phyloP scores from a whole-genome alignment of 2,797 vertebrate species.

The Sternotherus odoratus region DNA sequence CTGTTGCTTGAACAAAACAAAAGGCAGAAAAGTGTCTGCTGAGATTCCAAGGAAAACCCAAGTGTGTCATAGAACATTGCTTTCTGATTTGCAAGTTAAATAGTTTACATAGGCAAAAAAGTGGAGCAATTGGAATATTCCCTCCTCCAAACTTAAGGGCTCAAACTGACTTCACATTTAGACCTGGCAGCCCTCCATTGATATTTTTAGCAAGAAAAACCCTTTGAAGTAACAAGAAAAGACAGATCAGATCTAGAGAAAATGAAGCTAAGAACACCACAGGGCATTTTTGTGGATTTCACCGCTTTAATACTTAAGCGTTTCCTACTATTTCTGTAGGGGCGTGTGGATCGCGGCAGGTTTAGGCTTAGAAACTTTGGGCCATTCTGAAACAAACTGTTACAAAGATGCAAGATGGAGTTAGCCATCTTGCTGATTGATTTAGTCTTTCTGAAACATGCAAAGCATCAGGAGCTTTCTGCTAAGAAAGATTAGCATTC shows the following conservation, averaged over 20 bases:
- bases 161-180: constrained; percentile 66
- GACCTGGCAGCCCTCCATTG: constrained; percentile 65
- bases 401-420: constrained; percentile 22
- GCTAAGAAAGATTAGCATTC: constrained; percentile 71
- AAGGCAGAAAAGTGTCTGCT: too few relatives aligned
- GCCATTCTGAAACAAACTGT: constrained; percentile 27
- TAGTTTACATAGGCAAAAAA: constrained; percentile 74
- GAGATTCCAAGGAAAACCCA: constrained; percentile 74
- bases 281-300: constrained; percentile 13
- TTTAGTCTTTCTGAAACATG: constrained; percentile 62
- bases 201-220: constrained; percentile 52
- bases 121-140: constrained; percentile 69
- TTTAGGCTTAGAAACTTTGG: background rate
- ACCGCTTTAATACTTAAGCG: background rate
- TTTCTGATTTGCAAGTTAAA: constrained; percentile 78
- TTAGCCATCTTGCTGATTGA: constrained; percentile 55
- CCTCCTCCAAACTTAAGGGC: constrained; percentile 65
- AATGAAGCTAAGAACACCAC: background rate
- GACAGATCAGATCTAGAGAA: constrained; percentile 31
- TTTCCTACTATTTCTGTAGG: background rate
- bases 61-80: constrained; percentile 75
- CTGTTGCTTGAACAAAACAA: too few relatives aligned
- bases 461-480: constrained; percentile 60
- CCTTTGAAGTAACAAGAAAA: constrained; percentile 59
- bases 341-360: background rate